These are phyloP conservation scores for Sebastes itinus DNA, from an alignment of 2,797 vertebrate genomes.

Conservation along the genomic window DNA sequence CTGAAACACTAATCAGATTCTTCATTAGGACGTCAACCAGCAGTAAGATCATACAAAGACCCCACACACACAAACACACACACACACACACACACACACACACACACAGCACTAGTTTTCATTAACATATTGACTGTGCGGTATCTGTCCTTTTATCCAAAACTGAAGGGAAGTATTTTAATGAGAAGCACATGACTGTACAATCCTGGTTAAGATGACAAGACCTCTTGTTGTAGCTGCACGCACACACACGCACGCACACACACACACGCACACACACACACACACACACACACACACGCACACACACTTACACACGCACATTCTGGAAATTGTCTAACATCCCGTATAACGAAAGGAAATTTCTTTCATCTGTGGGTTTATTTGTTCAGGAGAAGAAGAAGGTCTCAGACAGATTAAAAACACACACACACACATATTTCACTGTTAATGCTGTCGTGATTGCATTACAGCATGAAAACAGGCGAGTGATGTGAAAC, in stretches of 20 bases:
- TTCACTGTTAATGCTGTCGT: slow-evolving; percentile 29
- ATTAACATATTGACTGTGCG: slow-evolving; percentile 21
- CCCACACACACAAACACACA: background rate
- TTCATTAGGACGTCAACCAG: background rate
- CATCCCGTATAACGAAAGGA: background rate
- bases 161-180: slow-evolving; percentile 65
- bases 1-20: background rate
- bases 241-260: background rate
- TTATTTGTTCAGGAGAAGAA: slow-evolving; percentile 41
- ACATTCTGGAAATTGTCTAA: slow-evolving; percentile 25
- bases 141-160: slow-evolving; percentile 48
- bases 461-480: slow-evolving; percentile 39
- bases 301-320: background rate
- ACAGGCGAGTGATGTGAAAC: slow-evolving; percentile 35
- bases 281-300: slow-evolving; percentile 4
- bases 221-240: slow-evolving; percentile 40
- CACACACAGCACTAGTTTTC: background rate
- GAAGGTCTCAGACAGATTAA: slow-evolving; percentile 11
- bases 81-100: background rate
- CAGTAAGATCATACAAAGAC: background rate
- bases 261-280: slow-evolving; percentile 9
- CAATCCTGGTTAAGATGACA: slow-evolving; percentile 64
- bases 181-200: slow-evolving; percentile 74
- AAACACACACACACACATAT: slow-evolving; percentile 11
- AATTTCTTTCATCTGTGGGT: slow-evolving; percentile 16